Percentiles rank a stretch among this genome's conserved stretches.
phyloP scores from a whole-genome alignment of 1,140 invertebrate genomes.

The Maconellicoccus hirsutus region DNA sequence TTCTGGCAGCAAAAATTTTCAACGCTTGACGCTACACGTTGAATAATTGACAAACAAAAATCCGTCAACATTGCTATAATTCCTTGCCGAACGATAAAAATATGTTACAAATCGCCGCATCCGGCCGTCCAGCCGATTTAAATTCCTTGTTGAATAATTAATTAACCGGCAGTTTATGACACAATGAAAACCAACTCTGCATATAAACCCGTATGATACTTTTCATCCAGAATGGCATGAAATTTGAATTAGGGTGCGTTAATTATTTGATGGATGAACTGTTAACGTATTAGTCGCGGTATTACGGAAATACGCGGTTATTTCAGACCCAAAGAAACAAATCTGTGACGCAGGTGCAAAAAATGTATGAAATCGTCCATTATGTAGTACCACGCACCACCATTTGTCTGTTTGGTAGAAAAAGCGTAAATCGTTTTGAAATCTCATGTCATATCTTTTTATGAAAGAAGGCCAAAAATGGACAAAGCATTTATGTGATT shows the following conservation, averaged over 20 bases:
- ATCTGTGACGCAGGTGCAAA: background rate
- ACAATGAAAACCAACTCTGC: background rate
- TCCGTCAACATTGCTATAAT: background rate
- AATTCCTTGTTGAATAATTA: slow-evolving; percentile 5
- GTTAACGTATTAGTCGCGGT: background rate
- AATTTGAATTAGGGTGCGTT: background rate
- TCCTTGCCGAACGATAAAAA: background rate
- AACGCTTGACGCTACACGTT: background rate
- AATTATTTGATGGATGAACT: slow-evolving; percentile 9
- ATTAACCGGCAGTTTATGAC: slow-evolving; percentile 7
- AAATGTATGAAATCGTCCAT: background rate
- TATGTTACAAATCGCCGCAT: background rate
- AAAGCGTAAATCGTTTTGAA: background rate
- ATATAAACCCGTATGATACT: background rate
- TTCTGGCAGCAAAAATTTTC: background rate
- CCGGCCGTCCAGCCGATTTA: background rate
- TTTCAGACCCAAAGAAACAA: background rate
- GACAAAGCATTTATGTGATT: background rate
- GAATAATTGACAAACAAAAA: background rate
- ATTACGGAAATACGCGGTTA: background rate
- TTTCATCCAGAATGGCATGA: background rate
- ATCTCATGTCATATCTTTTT: background rate
- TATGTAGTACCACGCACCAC: background rate
- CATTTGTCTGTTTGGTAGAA: background rate
- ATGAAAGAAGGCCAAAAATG: background rate